Evolutionary conservation across 1,140 invertebrate species (phyloP).

Genomic region (Babylonia areolata): DNA sequence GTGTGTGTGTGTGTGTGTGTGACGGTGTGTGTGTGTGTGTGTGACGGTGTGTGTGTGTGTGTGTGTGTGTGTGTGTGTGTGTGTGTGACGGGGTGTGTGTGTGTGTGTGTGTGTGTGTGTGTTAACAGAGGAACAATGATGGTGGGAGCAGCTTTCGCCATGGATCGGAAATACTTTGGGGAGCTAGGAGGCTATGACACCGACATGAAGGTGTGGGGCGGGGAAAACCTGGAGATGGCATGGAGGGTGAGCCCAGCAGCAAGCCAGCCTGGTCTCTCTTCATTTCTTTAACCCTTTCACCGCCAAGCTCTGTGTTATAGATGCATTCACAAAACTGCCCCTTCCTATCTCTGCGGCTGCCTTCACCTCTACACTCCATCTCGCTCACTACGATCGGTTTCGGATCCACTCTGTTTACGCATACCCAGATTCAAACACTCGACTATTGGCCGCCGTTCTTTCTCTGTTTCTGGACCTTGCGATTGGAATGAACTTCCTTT

Average conservation of each 20-base stretch:
- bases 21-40: not conserved
- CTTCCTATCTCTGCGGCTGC: too few species aligned
- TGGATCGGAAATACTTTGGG: conserved; percentile 91
- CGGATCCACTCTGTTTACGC: too few species aligned
- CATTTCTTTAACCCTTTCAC: too few species aligned
- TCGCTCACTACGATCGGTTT: too few species aligned
- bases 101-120: not conserved
- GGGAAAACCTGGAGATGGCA: conserved; percentile 93
- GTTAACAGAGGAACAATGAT: conserved; percentile 81
- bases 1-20: not conserved
- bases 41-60: not conserved
- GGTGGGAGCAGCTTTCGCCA: conserved; percentile 97
- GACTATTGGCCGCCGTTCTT: too few species aligned
- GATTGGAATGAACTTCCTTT: too few species aligned
- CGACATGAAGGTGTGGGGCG: conserved; percentile 88
- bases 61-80: not conserved
- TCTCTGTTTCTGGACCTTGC: too few species aligned
- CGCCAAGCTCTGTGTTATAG: too few species aligned
- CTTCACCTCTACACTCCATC: too few species aligned
- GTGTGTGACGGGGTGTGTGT: not conserved
- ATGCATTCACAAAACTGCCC: too few species aligned
- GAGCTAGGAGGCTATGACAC: conserved; percentile 82
- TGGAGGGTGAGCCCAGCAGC: conserved; percentile 67
- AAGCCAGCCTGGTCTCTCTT: too few species aligned
- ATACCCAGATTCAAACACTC: too few species aligned